Evolutionary conservation across 2,797 vertebrate species (phyloP).

Genomic region (Danio jaintianensis): DNA sequence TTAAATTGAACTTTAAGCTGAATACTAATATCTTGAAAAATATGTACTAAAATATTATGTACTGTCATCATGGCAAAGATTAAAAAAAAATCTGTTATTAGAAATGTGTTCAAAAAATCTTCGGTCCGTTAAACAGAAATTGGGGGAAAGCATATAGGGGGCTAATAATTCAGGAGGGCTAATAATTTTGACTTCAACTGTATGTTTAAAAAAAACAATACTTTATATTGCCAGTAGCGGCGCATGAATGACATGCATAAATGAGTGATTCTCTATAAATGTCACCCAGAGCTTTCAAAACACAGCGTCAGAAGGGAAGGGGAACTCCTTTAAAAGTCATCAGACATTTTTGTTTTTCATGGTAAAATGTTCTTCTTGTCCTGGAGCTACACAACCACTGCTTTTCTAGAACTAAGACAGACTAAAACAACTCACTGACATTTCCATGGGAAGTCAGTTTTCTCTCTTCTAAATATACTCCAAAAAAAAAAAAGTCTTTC

Average conservation of each 20-base stretch:
- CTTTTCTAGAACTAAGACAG: background rate
- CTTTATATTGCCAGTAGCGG: background rate
- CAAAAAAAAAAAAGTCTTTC: background rate
- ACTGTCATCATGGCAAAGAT: too few relatives aligned
- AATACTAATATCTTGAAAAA: too few relatives aligned
- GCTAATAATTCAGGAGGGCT: too few relatives aligned
- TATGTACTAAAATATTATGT: too few relatives aligned
- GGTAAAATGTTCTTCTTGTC: constrained; percentile 34
- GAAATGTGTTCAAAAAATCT: too few relatives aligned
- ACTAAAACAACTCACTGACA: constrained; percentile 27
- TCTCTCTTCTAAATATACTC: background rate
- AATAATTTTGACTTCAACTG: too few relatives aligned
- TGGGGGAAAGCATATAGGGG: too few relatives aligned
- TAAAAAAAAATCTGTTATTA: too few relatives aligned
- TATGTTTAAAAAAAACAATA: background rate
- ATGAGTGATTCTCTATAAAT: constrained; percentile 25
- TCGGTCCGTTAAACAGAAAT: too few relatives aligned
- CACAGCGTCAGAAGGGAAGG: background rate
- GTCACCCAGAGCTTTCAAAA: background rate
- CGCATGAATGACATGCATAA: background rate
- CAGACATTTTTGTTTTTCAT: constrained; percentile 19
- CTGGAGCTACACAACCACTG: constrained; percentile 2
- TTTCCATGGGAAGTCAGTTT: background rate
- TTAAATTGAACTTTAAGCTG: too few relatives aligned
- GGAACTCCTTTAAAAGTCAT: constrained; percentile 28